A percentile compares a stretch with the other conserved stretches of the same genome.
These are phyloP conservation scores for Cerastoderma edule DNA, from an alignment of 2,888 invertebrate genomes.

Conservation along the genomic window DNA sequence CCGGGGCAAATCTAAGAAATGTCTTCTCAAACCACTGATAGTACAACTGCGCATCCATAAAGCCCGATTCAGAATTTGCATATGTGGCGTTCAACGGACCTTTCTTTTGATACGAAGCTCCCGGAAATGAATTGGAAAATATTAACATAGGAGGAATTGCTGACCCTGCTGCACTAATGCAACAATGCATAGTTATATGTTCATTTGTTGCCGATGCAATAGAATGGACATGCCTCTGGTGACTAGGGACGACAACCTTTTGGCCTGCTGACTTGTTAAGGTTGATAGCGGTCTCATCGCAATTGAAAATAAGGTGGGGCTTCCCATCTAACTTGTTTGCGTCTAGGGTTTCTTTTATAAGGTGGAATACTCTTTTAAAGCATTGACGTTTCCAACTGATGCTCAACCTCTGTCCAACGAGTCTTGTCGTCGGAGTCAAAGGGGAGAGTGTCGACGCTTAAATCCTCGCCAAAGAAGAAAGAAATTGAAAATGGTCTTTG, in stretches of 20 bases:
- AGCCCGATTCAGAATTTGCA: conserved; percentile 19
- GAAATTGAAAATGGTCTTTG: too few species aligned
- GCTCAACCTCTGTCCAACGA: too few species aligned
- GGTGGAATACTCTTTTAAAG: too few species aligned
- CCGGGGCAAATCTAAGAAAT: conserved; percentile 12
- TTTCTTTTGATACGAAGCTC: conserved; percentile 34
- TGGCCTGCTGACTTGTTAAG: conserved; percentile 42
- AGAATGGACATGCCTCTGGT: conserved; percentile 29
- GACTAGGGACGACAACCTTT: conserved; percentile 37
- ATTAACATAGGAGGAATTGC: conserved; percentile 43
- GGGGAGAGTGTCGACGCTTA: too few species aligned
- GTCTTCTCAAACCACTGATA: conserved; percentile 40
- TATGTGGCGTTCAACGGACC: conserved; percentile 31
- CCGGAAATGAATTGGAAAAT: conserved; percentile 27
- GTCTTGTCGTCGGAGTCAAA: too few species aligned
- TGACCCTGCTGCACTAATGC: conserved; percentile 32
- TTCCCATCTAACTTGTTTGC: conserved; percentile 24
- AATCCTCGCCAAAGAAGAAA: too few species aligned
- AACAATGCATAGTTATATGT: conserved; percentile 48
- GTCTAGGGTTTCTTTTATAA: conserved; percentile 35
- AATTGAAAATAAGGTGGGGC: conserved; percentile 41
- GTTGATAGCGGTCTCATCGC: conserved; percentile 41
- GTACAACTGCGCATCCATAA: conserved; percentile 42
- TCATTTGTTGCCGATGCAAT: conserved; percentile 35
- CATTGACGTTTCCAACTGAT: too few species aligned